Evolutionary conservation across 2,113 vertebrate species (phyloP), one percentile per base, ranked within the genome.

Genomic region (Tragulus kanchil): DNA sequence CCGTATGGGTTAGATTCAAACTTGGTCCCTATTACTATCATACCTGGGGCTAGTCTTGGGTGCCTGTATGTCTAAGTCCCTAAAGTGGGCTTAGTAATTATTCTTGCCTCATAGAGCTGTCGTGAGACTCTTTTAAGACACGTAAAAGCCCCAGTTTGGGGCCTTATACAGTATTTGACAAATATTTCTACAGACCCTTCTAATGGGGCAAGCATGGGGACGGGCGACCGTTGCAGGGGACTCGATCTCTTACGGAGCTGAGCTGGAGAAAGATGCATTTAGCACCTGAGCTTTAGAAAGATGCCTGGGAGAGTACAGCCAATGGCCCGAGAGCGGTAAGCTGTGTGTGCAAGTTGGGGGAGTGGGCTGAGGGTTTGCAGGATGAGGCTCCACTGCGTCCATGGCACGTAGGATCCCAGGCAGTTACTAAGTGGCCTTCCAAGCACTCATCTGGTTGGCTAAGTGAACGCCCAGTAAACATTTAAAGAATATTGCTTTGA

Each of bases 51-150:
- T 77, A 81, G 69, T 85, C 50, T 83, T 88, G n/a, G 5, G 0
- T 84, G 15, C 31, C 59, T 79, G 0, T 64, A 79, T 56, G 81
- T 96, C 65, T 65, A 59, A 84, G 58, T 75, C 36, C 79, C 58
- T 85, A 59, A 93, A 81, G 48, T 48, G 64, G 50, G 11, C 8
- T 85, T 67, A 82, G 61, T 50, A 77, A 71, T 4, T 54, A 42
- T 48, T 23, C n/a, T 75, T 61, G 71, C 31, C 54, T 67, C 65
- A 23, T 1, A 48, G 31, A 42, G 59, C 62, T 61, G 17, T 14
- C 6, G 36, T 15, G 79, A 87, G 73, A 96, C 67, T 84, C 73
- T 87, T 84, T 85, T 4, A 73, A 67, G 58, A 19, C 15, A 82
- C 77, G 28, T 3, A 19, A 2, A 11, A 84, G 23, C 7, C 45